Conservation (phyloP, 2,888 invertebrate species). For the Ferdinandea cuprea region DNA sequence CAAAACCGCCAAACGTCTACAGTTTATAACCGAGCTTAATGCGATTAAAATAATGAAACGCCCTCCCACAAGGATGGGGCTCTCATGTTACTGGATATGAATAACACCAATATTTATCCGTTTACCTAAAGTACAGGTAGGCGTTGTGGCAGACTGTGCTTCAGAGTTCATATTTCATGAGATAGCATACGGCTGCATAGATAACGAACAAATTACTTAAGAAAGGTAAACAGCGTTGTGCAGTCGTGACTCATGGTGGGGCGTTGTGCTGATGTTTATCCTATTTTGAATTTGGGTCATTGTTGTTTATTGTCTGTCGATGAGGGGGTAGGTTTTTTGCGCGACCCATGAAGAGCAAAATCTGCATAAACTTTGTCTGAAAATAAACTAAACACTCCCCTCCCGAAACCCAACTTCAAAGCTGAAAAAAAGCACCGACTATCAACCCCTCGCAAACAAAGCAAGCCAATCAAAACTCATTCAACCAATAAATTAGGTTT, state of each 20-base stretch:
- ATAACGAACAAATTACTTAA: conserved; percentile 49
- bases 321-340: not conserved
- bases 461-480: conserved; percentile 57
- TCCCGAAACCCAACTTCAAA: not conserved
- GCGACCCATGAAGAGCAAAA: not conserved
- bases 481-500: conserved; percentile 64
- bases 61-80: conserved; percentile 10
- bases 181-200: conserved; percentile 15
- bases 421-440: not conserved
- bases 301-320: not conserved
- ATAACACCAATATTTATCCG: conserved; percentile 56
- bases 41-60: conserved; percentile 60
- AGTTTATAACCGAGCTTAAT: conserved; percentile 8
- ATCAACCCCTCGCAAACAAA: not conserved
- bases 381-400: too few species aligned
- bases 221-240: conserved; percentile 28
- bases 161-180: conserved; percentile 24
- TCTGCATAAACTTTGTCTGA: too few species aligned
- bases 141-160: conserved; percentile 12
- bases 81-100: conserved; percentile 57
- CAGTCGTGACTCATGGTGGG: not conserved
- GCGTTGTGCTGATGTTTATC: conserved; percentile 25
- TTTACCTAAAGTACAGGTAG: conserved; percentile 29
- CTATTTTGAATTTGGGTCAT: conserved; percentile 19
- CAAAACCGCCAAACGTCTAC: not conserved